phyloP scores from a whole-genome alignment of 2,888 invertebrate genomes.

The Saturnia pavonia region DNA sequence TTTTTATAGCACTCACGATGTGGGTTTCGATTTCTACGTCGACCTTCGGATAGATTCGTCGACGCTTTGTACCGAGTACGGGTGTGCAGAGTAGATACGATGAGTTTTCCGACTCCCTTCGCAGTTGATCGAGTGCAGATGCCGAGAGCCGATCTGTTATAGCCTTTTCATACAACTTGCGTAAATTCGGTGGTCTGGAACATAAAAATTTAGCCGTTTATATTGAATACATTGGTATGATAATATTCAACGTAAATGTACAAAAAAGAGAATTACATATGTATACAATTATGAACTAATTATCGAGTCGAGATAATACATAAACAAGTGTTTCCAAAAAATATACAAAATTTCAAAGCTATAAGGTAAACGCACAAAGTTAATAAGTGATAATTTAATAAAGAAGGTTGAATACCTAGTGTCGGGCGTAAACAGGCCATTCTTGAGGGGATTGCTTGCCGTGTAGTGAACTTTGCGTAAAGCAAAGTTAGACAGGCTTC shows the following conservation, averaged over 20 bases:
- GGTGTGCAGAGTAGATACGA: slow-evolving; percentile 91
- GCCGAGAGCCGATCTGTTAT: slow-evolving; percentile 85
- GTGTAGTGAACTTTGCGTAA: slow-evolving; percentile 89
- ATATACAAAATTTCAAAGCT: neutral
- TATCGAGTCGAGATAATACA: neutral
- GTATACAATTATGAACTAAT: neutral
- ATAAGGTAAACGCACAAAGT: slow-evolving; percentile 15
- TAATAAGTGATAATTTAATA: slow-evolving; percentile 33
- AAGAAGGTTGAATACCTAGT: slow-evolving; percentile 77
- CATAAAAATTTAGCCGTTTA: neutral
- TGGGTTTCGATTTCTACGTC: slow-evolving; percentile 94
- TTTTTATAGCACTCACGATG: slow-evolving; percentile 86
- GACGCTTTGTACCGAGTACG: slow-evolving; percentile 87
- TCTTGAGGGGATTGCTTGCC: slow-evolving; percentile 85
- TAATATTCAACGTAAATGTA: neutral
- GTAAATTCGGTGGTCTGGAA: slow-evolving; percentile 86
- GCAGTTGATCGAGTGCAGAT: slow-evolving; percentile 84
- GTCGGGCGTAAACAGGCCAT: slow-evolving; percentile 88
- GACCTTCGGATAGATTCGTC: slow-evolving; percentile 85
- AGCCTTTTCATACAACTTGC: slow-evolving; percentile 90
- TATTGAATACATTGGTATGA: neutral
- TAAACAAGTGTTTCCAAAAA: neutral
- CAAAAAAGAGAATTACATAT: neutral
- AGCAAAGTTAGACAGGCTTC: slow-evolving; percentile 94
- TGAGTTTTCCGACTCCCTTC: slow-evolving; percentile 83